These are phyloP conservation scores for Podocnemis expansa DNA, from an alignment of 2,113 vertebrate genomes.

Conservation along the genomic window DNA sequence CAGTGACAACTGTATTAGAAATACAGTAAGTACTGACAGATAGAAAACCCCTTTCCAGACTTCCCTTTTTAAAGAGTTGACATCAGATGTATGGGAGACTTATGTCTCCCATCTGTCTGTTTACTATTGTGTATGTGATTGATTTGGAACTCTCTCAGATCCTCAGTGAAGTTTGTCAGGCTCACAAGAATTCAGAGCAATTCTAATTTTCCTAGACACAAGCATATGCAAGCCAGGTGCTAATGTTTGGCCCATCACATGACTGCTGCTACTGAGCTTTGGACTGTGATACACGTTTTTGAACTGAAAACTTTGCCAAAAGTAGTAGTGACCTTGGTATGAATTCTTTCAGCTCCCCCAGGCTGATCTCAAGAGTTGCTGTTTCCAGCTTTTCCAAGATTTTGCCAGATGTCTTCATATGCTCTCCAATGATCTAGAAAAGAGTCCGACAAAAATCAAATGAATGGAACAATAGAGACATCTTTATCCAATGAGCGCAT, in stretches of 20 bases:
- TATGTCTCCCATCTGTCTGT: not conserved
- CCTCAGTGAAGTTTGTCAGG: not conserved
- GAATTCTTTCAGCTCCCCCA: constrained; percentile 70
- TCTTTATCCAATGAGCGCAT: not conserved
- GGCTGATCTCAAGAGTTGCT: constrained; percentile 65
- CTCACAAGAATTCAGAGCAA: not conserved
- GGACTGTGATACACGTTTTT: not conserved
- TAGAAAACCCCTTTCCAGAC: not conserved
- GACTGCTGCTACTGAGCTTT: not conserved
- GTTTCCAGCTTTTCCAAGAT: constrained; percentile 74
- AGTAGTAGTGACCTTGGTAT: constrained; percentile 69
- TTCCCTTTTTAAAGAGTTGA: not conserved
- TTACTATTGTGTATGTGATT: not conserved
- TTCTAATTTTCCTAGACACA: not conserved
- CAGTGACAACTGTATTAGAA: not conserved
- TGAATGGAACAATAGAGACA: not conserved
- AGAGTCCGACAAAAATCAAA: not conserved
- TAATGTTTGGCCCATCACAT: not conserved
- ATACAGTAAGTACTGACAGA: not conserved
- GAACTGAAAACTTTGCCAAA: not conserved
- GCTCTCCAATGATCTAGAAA: constrained; percentile 73
- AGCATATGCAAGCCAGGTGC: not conserved
- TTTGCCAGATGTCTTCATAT: constrained; percentile 54
- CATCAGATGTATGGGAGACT: not conserved
- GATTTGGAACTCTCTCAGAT: not conserved